phyloP scores from a whole-genome alignment of 2,797 vertebrate species.

The Pseudomugil tenellus region DNA sequence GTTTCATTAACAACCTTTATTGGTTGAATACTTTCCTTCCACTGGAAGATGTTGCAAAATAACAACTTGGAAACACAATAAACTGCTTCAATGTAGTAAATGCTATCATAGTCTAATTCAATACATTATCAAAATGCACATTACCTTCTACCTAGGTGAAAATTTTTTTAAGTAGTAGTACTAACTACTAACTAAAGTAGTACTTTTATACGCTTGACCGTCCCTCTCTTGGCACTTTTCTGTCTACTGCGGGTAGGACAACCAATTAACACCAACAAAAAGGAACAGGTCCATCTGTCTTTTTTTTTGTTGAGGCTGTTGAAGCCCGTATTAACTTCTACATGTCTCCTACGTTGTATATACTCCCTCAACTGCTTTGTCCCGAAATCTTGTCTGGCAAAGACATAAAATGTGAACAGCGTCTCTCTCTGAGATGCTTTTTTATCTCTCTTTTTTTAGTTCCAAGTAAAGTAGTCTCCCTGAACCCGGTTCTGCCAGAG shows the following conservation, averaged over 20 bases:
- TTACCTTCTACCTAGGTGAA: constrained; percentile 7
- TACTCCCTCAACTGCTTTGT: constrained; percentile 22
- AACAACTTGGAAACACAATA: background rate
- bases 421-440: constrained; percentile 11
- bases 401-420: constrained; percentile 31
- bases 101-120: background rate
- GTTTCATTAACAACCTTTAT: background rate
- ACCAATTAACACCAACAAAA: constrained; percentile 55
- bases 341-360: constrained; percentile 24
- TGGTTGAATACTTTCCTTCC: background rate
- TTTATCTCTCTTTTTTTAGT: too few relatives aligned
- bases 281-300: constrained; percentile 52
- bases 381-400: constrained; percentile 38
- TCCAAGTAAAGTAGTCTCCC: too few relatives aligned
- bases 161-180: constrained; percentile 14
- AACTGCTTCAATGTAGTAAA: background rate
- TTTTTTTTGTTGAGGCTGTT: constrained; percentile 30
- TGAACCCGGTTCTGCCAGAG: too few relatives aligned
- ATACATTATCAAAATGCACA: too few relatives aligned
- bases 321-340: constrained; percentile 32
- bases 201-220: background rate
- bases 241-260: constrained; percentile 28
- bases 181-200: too few relatives aligned
- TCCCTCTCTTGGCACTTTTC: constrained; percentile 24
- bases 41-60: background rate